Evolutionary conservation across 2,797 vertebrate species (phyloP).

Genomic region (Remorina albescens): DNA sequence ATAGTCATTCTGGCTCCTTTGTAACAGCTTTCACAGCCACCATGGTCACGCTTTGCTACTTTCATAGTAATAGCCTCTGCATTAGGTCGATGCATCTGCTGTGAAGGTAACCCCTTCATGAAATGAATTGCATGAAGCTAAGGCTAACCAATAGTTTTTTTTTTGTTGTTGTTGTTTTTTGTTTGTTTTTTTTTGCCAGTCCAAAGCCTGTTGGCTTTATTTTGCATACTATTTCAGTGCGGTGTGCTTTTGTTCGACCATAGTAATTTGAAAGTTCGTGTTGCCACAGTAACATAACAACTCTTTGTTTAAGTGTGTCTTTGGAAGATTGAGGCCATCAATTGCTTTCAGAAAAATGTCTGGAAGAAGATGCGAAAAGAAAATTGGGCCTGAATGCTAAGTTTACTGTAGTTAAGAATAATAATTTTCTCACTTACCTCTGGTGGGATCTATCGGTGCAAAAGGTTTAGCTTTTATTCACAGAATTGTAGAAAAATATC

Average conservation of each 20-base stretch:
- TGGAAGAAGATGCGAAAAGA: neutral
- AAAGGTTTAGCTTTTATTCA: neutral
- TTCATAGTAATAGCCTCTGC: conserved; percentile 24
- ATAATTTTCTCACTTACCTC: too few species aligned
- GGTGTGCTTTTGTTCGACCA: conserved; percentile 20
- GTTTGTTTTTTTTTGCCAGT: neutral
- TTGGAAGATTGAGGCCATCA: conserved; percentile 7
- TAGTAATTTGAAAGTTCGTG: conserved; percentile 26
- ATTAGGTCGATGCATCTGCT: conserved; percentile 5
- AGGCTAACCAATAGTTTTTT: conserved; percentile 23
- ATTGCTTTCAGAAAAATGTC: neutral
- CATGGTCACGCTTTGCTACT: conserved; percentile 32
- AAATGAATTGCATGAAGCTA: conserved; percentile 29
- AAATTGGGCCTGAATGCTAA: neutral
- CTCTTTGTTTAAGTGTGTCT: conserved; percentile 13
- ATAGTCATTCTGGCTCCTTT: conserved; percentile 12
- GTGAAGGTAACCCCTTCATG: conserved; percentile 20
- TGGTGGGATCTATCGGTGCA: neutral
- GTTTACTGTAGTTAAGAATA: neutral
- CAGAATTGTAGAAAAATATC: neutral
- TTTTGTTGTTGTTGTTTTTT: neutral
- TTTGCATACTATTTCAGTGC: conserved; percentile 23
- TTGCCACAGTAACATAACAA: conserved; percentile 47
- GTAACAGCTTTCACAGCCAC: conserved; percentile 5
- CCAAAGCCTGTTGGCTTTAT: conserved; percentile 29